phyloP scores from a whole-genome alignment of 2,113 vertebrate genomes.

The Boleophthalmus pectinirostris region DNA sequence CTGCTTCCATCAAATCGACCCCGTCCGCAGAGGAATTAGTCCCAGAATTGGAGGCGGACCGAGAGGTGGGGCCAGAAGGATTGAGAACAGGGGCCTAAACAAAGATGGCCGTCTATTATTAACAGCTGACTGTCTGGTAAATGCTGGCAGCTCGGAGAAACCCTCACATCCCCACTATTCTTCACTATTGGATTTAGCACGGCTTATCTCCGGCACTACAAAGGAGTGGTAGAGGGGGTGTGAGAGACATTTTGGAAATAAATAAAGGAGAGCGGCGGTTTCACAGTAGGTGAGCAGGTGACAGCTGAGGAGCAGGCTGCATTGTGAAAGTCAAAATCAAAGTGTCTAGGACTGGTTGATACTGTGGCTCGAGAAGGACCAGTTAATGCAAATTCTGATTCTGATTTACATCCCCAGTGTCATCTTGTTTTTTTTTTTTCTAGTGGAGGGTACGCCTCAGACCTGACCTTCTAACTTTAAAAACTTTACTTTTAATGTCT shows the following conservation, averaged over 20 bases:
- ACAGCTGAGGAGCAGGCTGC: neutral
- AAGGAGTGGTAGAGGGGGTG: constrained; percentile 30
- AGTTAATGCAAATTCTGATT: neutral
- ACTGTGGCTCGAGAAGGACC: neutral
- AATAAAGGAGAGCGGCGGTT: constrained; percentile 23
- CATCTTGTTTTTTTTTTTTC: too few relatives aligned
- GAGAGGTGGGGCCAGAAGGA: constrained; percentile 33
- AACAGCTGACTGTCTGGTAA: constrained; percentile 53
- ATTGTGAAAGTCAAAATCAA: neutral
- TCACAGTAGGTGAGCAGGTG: constrained; percentile 11
- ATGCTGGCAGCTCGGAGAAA: constrained; percentile 39
- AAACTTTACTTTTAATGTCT: too few relatives aligned
- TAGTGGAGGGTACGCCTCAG: too few relatives aligned
- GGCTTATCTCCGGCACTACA: constrained; percentile 34
- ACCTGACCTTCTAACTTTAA: too few relatives aligned
- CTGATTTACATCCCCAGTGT: neutral
- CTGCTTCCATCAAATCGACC: constrained; percentile 32
- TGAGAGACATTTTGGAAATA: constrained; percentile 15
- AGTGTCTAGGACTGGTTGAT: neutral
- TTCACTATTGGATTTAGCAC: constrained; percentile 49
- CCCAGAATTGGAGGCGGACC: constrained; percentile 40
- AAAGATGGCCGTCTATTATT: constrained; percentile 66
- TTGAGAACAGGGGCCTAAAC: constrained; percentile 48
- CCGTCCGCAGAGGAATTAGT: constrained; percentile 32
- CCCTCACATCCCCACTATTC: constrained; percentile 45